These are phyloP conservation scores for Linurgus olivaceus DNA, from an alignment of 2,797 vertebrate species.

Conservation along the genomic window DNA sequence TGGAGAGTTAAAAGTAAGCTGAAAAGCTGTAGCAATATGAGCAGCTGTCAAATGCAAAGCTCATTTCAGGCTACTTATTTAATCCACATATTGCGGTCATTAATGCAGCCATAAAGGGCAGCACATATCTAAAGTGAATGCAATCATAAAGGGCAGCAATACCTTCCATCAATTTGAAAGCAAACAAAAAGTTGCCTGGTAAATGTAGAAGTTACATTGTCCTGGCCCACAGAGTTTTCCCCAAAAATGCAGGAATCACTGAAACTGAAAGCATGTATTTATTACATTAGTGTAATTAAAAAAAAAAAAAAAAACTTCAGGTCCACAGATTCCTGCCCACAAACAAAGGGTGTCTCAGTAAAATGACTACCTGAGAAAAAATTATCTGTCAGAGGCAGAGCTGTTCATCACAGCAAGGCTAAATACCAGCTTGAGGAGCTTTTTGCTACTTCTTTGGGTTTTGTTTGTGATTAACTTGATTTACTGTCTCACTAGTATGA, in stretches of 20 bases:
- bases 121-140: neutral
- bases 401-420: neutral
- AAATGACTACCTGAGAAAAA: neutral
- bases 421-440: neutral
- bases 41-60: neutral
- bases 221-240: neutral
- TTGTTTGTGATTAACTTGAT: neutral
- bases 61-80: neutral
- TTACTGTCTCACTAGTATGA: neutral
- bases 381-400: neutral
- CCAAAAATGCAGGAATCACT: neutral
- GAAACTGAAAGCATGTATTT: neutral
- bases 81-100: neutral
- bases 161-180: neutral
- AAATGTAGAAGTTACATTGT: neutral
- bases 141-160: neutral
- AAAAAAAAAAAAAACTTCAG: neutral
- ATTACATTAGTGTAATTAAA: rapidly evolving
- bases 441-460: neutral
- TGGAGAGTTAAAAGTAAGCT: neutral
- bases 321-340: neutral
- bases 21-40: neutral
- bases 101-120: neutral
- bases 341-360: neutral
- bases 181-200: neutral